A percentile compares a stretch with the other conserved stretches of the same genome.
These are phyloP conservation scores for Parauchenoglanis punctatus DNA, from an alignment of 2,797 vertebrate genomes.

Conservation along the genomic window DNA sequence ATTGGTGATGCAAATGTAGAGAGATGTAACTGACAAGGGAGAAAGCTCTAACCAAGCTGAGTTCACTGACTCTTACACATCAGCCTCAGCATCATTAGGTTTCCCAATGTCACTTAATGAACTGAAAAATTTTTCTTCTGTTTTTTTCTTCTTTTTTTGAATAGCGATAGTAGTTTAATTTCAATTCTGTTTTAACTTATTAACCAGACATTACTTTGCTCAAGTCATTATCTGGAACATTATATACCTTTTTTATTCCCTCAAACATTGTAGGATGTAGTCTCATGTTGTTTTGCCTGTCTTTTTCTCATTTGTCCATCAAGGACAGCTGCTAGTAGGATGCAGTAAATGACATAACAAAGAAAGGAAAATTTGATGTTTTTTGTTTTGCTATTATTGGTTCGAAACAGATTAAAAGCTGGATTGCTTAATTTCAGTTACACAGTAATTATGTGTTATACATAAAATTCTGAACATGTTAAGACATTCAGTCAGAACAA, in stretches of 20 bases:
- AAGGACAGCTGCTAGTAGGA: background rate
- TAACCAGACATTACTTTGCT: background rate
- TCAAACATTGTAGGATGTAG: background rate
- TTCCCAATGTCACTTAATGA: background rate
- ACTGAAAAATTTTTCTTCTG: background rate
- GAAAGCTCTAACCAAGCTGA: background rate
- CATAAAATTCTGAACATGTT: background rate
- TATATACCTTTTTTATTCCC: background rate
- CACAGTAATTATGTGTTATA: background rate
- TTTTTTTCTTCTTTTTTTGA: background rate
- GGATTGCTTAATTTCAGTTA: background rate
- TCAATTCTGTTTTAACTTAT: background rate
- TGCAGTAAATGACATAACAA: background rate
- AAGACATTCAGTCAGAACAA: background rate
- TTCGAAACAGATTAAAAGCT: background rate
- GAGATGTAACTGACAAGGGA: background rate
- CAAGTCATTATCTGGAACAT: background rate
- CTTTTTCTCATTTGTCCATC: background rate
- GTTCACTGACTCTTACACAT: constrained; percentile 41
- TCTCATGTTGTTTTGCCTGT: background rate
- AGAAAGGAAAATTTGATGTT: background rate
- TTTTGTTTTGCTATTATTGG: background rate
- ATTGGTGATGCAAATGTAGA: background rate
- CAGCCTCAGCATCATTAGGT: constrained; percentile 55
- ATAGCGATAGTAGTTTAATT: background rate